phyloP scores from a whole-genome alignment of 2,113 vertebrate genomes.

The Proteles cristata region DNA sequence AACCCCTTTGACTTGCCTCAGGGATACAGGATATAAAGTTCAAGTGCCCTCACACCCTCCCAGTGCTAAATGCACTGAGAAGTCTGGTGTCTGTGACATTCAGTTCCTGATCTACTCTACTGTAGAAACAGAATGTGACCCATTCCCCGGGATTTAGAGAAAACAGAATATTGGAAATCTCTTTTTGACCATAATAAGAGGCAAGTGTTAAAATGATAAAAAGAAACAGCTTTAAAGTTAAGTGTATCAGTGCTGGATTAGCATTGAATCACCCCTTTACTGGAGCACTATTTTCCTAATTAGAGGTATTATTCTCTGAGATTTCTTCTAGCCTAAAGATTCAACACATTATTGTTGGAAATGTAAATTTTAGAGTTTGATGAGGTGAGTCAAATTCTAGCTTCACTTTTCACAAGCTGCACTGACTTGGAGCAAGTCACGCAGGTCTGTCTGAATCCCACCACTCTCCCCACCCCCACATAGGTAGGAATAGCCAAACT shows the following conservation, averaged over 20 bases:
- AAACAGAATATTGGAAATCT: not conserved
- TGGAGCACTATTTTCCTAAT: not conserved
- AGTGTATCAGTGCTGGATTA: not conserved
- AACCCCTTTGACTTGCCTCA: not conserved
- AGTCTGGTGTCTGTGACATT: not conserved
- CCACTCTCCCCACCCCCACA: not conserved
- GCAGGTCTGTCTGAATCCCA: not conserved
- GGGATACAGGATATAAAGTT: not conserved
- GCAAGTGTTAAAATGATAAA: not conserved
- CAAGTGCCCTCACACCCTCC: not conserved
- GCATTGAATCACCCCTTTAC: not conserved
- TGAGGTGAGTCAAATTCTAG: not conserved
- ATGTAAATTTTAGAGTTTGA: not conserved
- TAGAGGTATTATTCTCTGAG: not conserved
- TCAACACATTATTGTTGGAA: not conserved
- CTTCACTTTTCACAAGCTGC: not conserved
- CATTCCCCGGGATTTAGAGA: not conserved
- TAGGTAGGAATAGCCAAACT: not conserved
- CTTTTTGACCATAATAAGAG: not conserved
- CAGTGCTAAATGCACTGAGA: not conserved
- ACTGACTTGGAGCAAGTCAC: not conserved
- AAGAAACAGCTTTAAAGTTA: constrained; percentile 31
- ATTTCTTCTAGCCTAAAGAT: not conserved
- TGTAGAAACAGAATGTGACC: not conserved
- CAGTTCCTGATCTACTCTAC: not conserved